Evolutionary conservation across 2,888 invertebrate species (phyloP).

Genomic region (Blastobasis adustella): DNA sequence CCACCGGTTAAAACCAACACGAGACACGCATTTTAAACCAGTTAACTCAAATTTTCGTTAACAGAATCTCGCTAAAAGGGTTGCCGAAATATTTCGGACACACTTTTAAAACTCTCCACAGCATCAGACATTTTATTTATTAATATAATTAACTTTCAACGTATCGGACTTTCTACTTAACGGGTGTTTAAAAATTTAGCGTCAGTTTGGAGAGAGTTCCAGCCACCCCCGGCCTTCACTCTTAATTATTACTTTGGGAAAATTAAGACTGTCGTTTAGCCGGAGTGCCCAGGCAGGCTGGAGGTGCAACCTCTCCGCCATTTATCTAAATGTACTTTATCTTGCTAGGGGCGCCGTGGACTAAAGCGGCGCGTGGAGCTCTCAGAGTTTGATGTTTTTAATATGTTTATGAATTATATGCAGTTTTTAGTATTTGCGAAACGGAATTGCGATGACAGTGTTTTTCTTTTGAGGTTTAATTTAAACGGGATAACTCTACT

Average conservation of each 20-base stretch:
- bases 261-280: conserved; percentile 75
- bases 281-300: conserved; percentile 57
- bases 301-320: conserved; percentile 59
- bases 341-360: conserved; percentile 40
- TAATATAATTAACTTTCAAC: conserved; percentile 64
- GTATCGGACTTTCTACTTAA: conserved; percentile 71
- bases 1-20: too few relatives aligned
- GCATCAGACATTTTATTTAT: conserved; percentile 39
- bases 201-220: conserved; percentile 45
- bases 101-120: too few relatives aligned
- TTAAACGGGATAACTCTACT: too few relatives aligned
- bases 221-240: conserved; percentile 65
- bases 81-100: too few relatives aligned
- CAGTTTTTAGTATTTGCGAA: not conserved
- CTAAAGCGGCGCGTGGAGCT: conserved; percentile 34
- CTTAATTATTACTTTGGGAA: conserved; percentile 76
- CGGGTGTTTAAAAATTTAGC: conserved; percentile 70
- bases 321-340: conserved; percentile 74
- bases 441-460: too few relatives aligned
- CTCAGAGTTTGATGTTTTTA: conserved; percentile 16
- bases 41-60: too few relatives aligned
- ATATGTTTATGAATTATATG: not conserved
- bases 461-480: too few relatives aligned
- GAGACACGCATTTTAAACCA: too few relatives aligned
- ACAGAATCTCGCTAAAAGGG: not conserved